Evolutionary conservation across 1,140 invertebrate species (phyloP).

Genomic region (Ridgeia piscesae): DNA sequence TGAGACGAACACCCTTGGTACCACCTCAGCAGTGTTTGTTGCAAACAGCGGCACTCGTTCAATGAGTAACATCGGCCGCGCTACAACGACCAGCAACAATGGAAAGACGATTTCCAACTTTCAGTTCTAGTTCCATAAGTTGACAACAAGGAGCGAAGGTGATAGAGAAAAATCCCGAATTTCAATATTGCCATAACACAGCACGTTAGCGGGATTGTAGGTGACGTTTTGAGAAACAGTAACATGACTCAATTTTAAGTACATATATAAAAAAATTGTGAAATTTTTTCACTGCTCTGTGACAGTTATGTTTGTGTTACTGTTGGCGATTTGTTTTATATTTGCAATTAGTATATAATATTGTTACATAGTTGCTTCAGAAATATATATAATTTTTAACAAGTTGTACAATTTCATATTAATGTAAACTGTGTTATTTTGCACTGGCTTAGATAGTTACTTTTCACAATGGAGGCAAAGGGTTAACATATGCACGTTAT

Average conservation of each 20-base stretch:
- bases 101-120: neutral
- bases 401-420: neutral
- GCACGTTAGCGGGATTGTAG: neutral
- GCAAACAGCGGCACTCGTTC: neutral
- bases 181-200: neutral
- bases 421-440: neutral
- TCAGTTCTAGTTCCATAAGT: neutral
- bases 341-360: neutral
- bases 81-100: neutral
- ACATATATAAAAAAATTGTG: neutral
- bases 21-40: neutral
- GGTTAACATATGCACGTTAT: neutral
- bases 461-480: neutral
- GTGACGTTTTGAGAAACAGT: neutral
- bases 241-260: neutral
- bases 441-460: neutral
- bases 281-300: neutral
- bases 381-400: neutral
- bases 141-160: neutral
- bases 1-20: neutral
- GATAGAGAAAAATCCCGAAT: neutral
- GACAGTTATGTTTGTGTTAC: neutral
- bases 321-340: neutral
- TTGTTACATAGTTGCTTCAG: neutral
- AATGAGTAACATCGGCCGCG: neutral